A percentile compares a stretch with the other conserved stretches of the same genome.
Evolutionary conservation across 2,113 vertebrate species (phyloP).

Genomic region (Melierax canorus): DNA sequence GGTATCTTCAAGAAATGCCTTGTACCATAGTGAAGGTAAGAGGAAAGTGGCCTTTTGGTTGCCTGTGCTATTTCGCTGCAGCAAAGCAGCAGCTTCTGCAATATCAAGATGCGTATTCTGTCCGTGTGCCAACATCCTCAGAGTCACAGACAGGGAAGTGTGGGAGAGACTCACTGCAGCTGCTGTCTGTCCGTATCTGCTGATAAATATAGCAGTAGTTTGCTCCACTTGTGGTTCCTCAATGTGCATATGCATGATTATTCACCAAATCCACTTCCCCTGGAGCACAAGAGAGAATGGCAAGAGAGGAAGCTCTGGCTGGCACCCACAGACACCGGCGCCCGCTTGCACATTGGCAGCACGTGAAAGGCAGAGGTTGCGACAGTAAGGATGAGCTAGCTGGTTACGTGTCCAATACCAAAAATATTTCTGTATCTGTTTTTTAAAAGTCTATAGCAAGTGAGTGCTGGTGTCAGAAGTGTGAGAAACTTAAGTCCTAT

Average conservation of each 20-base stretch:
- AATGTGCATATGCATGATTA: background rate
- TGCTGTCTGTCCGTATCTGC: background rate
- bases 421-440: background rate
- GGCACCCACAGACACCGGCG: background rate
- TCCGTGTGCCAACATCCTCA: background rate
- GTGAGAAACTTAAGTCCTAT: rapidly evolving
- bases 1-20: background rate
- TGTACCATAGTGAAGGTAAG: background rate
- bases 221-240: background rate
- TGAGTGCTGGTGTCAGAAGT: background rate
- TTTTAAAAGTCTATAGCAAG: background rate
- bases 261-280: background rate
- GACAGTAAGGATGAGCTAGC: background rate
- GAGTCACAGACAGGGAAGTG: background rate
- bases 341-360: background rate
- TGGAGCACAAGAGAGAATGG: background rate
- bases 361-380: background rate
- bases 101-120: background rate
- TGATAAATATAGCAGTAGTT: background rate
- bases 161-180: background rate
- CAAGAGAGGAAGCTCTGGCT: background rate
- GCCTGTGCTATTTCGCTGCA: rapidly evolving
- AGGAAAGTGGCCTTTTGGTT: background rate
- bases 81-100: background rate
- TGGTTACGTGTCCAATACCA: rapidly evolving